Conservation (phyloP, 2,113 vertebrate species). For the Dendropsophus ebraccatus region DNA sequence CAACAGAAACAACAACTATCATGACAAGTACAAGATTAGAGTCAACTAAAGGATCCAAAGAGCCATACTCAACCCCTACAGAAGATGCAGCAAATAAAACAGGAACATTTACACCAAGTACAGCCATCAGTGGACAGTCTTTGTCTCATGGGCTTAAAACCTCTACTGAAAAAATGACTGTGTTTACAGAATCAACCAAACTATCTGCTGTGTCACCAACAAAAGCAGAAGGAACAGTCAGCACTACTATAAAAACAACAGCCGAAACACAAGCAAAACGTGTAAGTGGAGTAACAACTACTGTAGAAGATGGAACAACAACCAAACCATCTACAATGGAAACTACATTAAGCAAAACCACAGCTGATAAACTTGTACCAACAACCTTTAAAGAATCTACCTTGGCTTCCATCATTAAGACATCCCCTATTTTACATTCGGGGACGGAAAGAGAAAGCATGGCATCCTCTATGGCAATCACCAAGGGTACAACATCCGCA, state of each 20-base stretch:
- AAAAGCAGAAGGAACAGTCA: not conserved
- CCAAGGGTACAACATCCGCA: not conserved
- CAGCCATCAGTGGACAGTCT: no score
- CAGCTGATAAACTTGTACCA: not conserved
- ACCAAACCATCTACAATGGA: not conserved
- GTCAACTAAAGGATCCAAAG: no score
- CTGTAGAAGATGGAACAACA: not conserved
- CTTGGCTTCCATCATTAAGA: not conserved
- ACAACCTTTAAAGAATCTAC: not conserved
- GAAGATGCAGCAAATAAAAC: not conserved
- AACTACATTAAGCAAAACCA: not conserved
- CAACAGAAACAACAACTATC: no score
- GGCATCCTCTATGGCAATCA: not conserved
- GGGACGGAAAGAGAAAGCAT: not conserved
- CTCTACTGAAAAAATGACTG: no score
- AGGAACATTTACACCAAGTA: not conserved
- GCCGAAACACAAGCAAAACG: not conserved
- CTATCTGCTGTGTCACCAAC: not conserved
- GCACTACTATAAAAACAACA: not conserved
- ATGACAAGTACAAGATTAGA: no score
- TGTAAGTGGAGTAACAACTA: not conserved
- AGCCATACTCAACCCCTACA: no score
- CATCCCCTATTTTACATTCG: not conserved
- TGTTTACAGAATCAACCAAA: not conserved
- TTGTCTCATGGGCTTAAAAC: no score